phyloP scores from a whole-genome alignment of 2,888 invertebrate genomes.

The Drosophila mercatorum region DNA sequence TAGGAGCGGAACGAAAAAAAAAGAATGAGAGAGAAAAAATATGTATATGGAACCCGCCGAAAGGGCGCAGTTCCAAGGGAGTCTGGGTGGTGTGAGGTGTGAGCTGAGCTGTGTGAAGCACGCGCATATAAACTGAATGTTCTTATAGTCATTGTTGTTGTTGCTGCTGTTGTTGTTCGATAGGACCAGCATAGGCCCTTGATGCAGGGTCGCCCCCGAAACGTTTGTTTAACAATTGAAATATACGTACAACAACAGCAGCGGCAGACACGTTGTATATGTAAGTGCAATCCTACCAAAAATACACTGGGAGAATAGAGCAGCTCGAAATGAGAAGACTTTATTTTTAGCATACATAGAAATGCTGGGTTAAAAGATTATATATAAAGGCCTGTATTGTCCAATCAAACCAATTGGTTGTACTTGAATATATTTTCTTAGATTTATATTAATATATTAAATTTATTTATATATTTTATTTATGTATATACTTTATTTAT shows the following conservation, averaged over 20 bases:
- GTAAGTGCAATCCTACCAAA: slow-evolving; percentile 48
- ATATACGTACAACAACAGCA: slow-evolving; percentile 46
- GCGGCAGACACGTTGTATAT: slow-evolving; percentile 31
- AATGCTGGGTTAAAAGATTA: no score
- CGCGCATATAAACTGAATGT: slow-evolving; percentile 51
- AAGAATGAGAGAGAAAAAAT: slow-evolving; percentile 1
- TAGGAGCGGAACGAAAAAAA: slow-evolving; percentile 62
- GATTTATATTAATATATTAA: no score
- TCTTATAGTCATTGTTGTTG: slow-evolving; percentile 25
- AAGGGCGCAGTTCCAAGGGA: slow-evolving; percentile 25
- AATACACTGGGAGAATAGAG: slow-evolving; percentile 36
- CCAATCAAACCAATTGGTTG: no score
- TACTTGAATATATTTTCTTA: no score
- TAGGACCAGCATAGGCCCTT: slow-evolving; percentile 35
- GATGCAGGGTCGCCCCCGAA: slow-evolving; percentile 48
- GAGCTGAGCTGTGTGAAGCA: slow-evolving; percentile 60
- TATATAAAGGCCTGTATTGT: no score
- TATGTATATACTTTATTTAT: no score
- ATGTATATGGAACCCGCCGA: slow-evolving; percentile 17
- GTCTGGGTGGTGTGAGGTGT: slow-evolving; percentile 38
- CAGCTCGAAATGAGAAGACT: neutral
- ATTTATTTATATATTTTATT: no score
- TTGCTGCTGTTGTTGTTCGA: slow-evolving; percentile 32
- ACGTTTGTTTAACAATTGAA: slow-evolving; percentile 77
- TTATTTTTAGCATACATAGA: neutral